These are phyloP conservation scores for Gambusia yucatana DNA, from an alignment of 2,797 vertebrate species.

Conservation along the genomic window DNA sequence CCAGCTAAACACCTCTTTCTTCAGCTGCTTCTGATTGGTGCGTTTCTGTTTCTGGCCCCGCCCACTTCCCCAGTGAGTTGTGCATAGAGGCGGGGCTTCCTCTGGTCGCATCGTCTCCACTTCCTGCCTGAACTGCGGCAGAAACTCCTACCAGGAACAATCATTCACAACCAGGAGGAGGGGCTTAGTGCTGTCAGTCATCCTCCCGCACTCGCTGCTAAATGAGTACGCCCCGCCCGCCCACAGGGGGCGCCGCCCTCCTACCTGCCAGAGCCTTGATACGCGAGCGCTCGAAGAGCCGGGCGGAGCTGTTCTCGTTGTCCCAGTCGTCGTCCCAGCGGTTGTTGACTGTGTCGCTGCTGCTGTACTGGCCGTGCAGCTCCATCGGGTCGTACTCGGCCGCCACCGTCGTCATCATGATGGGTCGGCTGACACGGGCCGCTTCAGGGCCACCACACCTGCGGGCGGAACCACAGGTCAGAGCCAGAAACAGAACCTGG, in stretches of 20 bases:
- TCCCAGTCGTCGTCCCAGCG: conserved; percentile 98
- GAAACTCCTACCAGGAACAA: not conserved
- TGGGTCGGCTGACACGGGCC: conserved; percentile 61
- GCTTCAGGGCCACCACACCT: conserved; percentile 73
- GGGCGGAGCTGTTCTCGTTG: conserved; percentile 96
- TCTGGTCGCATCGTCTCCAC: not conserved
- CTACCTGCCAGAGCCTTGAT: conserved; percentile 96
- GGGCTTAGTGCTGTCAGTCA: no score
- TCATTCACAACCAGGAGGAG: no score
- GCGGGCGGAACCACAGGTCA: not conserved
- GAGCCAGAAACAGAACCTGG: not conserved
- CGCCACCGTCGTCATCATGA: conserved; percentile 93
- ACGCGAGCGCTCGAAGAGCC: conserved; percentile 94
- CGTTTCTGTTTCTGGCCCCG: not conserved
- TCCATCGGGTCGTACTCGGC: conserved; percentile 94
- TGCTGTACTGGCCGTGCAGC: conserved; percentile 94
- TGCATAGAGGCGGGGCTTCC: not conserved
- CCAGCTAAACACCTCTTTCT: no score
- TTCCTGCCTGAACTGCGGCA: not conserved
- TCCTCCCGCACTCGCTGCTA: no score
- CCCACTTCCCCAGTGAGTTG: not conserved
- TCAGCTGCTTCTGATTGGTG: not conserved
- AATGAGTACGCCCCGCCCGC: no score
- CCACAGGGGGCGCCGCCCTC: conserved; percentile 21
- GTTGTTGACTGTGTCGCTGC: conserved; percentile 90